Conservation (phyloP, 2,113 vertebrate species). For the Gobiocypris rarus region DNA sequence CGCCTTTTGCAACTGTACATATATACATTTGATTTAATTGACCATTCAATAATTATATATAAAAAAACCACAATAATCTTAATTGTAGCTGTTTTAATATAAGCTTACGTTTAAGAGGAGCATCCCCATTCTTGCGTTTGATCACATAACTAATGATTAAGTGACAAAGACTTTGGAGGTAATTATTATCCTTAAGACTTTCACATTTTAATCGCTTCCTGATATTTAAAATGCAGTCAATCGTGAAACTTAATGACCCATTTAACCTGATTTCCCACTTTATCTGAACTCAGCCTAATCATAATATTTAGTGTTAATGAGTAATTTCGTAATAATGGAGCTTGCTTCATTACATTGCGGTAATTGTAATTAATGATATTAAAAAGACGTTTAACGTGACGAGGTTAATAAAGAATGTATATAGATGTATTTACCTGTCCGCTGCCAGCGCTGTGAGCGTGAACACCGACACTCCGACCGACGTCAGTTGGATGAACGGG, state of each 20-base stretch:
- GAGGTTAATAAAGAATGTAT: neutral
- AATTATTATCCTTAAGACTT: neutral
- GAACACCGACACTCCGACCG: conserved; percentile 96
- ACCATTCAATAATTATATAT: no score
- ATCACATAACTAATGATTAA: neutral
- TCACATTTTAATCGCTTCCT: no score
- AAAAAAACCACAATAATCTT: neutral
- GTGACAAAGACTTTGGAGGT: neutral
- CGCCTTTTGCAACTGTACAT: neutral
- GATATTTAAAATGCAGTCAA: neutral
- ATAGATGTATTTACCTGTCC: conserved; percentile 84
- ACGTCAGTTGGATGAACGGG: conserved; percentile 95
- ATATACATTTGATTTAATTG: neutral
- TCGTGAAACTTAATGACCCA: neutral
- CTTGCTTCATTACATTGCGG: no score
- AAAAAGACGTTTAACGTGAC: neutral
- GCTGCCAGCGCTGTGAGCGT: conserved; percentile 95
- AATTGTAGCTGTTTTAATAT: neutral
- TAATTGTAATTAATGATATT: neutral
- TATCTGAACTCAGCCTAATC: neutral
- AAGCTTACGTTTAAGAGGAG: neutral
- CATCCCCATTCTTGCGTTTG: neutral
- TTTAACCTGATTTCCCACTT: neutral
- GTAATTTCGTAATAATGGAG: no score
- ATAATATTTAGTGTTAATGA: neutral